Evolutionary conservation across 2,888 invertebrate species (phyloP).

Genomic region (Platycheirus albimanus): DNA sequence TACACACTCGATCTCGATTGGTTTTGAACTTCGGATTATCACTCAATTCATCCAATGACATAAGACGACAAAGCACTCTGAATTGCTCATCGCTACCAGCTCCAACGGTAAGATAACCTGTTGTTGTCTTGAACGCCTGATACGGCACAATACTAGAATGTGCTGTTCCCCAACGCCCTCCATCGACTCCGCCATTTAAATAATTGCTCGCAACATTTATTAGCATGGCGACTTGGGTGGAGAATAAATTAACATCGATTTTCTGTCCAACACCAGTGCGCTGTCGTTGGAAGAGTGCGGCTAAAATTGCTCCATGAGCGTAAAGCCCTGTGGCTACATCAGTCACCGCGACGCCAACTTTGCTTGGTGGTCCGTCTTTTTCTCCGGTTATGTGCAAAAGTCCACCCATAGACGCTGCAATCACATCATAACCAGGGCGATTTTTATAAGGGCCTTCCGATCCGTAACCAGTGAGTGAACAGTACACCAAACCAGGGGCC

Average conservation of each 20-base stretch:
- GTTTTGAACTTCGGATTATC: constrained; percentile 86
- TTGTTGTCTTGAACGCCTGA: constrained; percentile 92
- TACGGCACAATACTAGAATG: constrained; percentile 98
- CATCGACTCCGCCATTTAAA: constrained; percentile 92
- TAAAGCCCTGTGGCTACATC: constrained; percentile 97
- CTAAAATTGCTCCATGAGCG: constrained; percentile 96
- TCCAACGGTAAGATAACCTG: constrained; percentile 93
- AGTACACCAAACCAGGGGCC: constrained; percentile 93
- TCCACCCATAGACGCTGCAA: constrained; percentile 96
- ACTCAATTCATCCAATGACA: constrained; percentile 86
- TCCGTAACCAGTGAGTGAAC: constrained; percentile 97
- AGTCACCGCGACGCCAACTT: constrained; percentile 96
- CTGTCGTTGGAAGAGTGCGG: constrained; percentile 91
- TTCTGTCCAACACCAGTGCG: constrained; percentile 93
- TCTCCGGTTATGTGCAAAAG: constrained; percentile 95
- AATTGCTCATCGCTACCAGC: constrained; percentile 94
- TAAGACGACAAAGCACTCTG: constrained; percentile 86
- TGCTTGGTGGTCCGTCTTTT: constrained; percentile 91
- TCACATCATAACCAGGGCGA: constrained; percentile 97
- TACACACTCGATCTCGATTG: constrained; percentile 89
- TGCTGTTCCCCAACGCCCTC: constrained; percentile 93
- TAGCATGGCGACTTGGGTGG: constrained; percentile 94
- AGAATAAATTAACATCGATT: constrained; percentile 96
- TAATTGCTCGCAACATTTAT: constrained; percentile 95
- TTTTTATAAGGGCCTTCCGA: constrained; percentile 91